These are phyloP conservation scores for Cyrtodaria siliqua DNA, from an alignment of 2,888 invertebrate genomes.

Conservation along the genomic window DNA sequence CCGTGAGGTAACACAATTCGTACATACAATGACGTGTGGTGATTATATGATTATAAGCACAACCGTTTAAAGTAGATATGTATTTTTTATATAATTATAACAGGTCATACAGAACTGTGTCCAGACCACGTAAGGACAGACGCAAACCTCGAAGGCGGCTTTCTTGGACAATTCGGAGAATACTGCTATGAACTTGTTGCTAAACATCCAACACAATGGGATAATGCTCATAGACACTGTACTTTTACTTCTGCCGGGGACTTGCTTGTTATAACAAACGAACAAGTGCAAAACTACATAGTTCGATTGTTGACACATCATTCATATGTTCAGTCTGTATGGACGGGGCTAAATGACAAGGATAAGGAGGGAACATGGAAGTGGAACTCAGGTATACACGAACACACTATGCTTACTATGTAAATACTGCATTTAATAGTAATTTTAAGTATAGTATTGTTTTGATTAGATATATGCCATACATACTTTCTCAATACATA, in stretches of 20 bases:
- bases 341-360: slow-evolving; percentile 49
- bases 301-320: slow-evolving; percentile 28
- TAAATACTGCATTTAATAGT: too few relatives aligned
- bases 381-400: slow-evolving; percentile 46
- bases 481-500: too few relatives aligned
- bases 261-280: slow-evolving; percentile 35
- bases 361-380: slow-evolving; percentile 32
- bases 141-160: slow-evolving; percentile 23
- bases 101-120: slow-evolving; percentile 49
- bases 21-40: too few relatives aligned
- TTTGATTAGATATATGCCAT: too few relatives aligned
- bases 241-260: slow-evolving; percentile 20
- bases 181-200: slow-evolving; percentile 52
- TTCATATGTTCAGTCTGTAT: slow-evolving; percentile 29
- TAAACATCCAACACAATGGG: slow-evolving; percentile 42
- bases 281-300: slow-evolving; percentile 47
- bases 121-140: slow-evolving; percentile 44
- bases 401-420: too few relatives aligned
- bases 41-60: too few relatives aligned
- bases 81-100: slow-evolving; percentile 6
- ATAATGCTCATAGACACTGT: slow-evolving; percentile 52
- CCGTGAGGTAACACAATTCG: too few relatives aligned
- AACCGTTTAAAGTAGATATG: too few relatives aligned
- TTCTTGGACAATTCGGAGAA: slow-evolving; percentile 50
- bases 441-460: too few relatives aligned